Evolutionary conservation across 2,113 vertebrate genomes (phyloP).

Genomic region (Gymnobelideus leadbeateri): DNA sequence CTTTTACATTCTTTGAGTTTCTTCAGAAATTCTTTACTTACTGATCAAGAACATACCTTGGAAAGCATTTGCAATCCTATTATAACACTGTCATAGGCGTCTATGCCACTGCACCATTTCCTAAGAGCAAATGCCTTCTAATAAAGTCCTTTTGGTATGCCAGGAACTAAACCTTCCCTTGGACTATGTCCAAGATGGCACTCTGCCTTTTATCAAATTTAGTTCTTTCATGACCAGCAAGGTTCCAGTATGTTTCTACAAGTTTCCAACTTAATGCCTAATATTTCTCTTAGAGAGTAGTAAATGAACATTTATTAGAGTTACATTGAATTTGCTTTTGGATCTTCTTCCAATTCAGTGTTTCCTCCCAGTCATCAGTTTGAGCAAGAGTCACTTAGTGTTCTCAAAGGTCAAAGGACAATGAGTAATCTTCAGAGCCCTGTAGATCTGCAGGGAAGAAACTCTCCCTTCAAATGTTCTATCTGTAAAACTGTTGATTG

Average conservation of each 20-base stretch:
- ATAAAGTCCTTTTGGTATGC: slow-evolving; percentile 51
- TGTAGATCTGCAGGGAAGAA: background rate
- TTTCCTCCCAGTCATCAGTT: slow-evolving; percentile 48
- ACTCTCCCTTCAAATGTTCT: background rate
- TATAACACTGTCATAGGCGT: slow-evolving; percentile 23
- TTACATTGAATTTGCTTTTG: slow-evolving; percentile 19
- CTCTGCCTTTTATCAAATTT: background rate
- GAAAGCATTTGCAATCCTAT: slow-evolving; percentile 18
- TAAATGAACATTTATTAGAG: background rate
- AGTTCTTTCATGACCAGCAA: slow-evolving; percentile 35
- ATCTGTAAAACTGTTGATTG: slow-evolving; percentile 12
- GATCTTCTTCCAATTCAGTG: background rate
- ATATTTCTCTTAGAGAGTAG: slow-evolving; percentile 5
- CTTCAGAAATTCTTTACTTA: slow-evolving; percentile 33
- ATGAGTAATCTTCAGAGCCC: slow-evolving; percentile 28
- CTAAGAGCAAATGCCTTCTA: slow-evolving; percentile 13
- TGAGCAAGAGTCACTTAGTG: slow-evolving; percentile 41
- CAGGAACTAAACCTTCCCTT: slow-evolving; percentile 9
- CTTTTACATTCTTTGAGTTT: slow-evolving; percentile 27
- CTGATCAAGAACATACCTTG: background rate
- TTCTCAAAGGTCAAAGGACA: slow-evolving; percentile 47
- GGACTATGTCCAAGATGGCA: background rate
- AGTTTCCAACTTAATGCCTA: slow-evolving; percentile 15
- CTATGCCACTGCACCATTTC: background rate
- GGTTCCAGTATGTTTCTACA: background rate